phyloP scores from a whole-genome alignment of 2,797 vertebrate species.

The Rhinichthys osculus region DNA sequence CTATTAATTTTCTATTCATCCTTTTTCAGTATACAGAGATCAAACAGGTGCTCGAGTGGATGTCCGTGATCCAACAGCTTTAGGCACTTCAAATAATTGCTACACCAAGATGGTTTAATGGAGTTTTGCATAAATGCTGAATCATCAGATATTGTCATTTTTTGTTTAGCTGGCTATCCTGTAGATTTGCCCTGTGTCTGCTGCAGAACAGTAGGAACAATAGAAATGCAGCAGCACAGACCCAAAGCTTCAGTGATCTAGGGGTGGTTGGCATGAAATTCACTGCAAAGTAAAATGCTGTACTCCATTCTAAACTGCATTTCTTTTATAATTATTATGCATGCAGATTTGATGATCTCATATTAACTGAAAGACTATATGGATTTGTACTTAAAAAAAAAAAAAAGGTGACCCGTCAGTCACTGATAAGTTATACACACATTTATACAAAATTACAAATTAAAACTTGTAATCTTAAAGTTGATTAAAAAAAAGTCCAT shows the following conservation, averaged over 20 bases:
- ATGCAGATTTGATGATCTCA: neutral
- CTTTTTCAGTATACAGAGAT: conserved; percentile 18
- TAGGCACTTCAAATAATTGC: conserved; percentile 45
- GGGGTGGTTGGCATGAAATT: neutral
- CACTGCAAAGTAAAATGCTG: neutral
- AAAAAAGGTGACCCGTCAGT: neutral
- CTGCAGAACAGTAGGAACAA: neutral
- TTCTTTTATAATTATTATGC: neutral
- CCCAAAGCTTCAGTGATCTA: neutral
- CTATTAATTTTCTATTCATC: conserved; percentile 23
- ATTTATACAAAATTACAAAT: neutral
- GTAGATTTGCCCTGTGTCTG: neutral
- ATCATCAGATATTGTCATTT: conserved; percentile 13
- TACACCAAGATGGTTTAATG: conserved; percentile 18
- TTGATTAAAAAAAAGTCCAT: neutral
- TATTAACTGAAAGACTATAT: neutral
- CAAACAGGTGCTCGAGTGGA: conserved; percentile 26
- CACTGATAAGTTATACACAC: neutral
- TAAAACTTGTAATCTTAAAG: neutral
- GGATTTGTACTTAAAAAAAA: neutral
- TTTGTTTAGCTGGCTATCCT: conserved; percentile 2
- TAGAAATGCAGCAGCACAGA: conserved; percentile 14
- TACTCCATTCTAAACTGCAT: neutral
- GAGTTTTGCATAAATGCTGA: conserved; percentile 14
- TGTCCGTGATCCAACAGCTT: neutral